Percentiles rank a stretch among this genome's conserved stretches.
phyloP scores from a whole-genome alignment of 2,888 invertebrate genomes.

The Tipula helvola region DNA sequence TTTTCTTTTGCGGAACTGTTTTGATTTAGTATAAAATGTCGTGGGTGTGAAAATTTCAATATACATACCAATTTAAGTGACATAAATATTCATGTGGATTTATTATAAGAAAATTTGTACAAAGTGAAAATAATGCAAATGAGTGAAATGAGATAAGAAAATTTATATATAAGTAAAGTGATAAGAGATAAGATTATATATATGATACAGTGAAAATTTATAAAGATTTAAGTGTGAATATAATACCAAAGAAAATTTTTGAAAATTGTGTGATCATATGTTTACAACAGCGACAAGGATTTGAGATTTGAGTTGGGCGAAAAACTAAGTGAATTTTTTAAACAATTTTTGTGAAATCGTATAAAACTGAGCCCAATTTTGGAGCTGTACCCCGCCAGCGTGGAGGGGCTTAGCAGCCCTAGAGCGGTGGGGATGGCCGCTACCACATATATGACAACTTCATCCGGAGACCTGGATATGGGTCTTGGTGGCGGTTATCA shows the following conservation, averaged over 20 bases:
- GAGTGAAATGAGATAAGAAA: not conserved
- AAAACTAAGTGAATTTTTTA: constrained; percentile 20
- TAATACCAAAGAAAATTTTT: not conserved
- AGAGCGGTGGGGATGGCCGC: constrained; percentile 85
- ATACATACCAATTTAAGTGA: not conserved
- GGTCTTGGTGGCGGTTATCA: constrained; percentile 70
- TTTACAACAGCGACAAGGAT: not conserved
- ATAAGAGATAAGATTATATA: not conserved
- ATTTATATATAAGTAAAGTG: not conserved
- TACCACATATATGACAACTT: constrained; percentile 88
- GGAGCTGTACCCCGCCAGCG: constrained; percentile 41
- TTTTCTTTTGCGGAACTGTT: not conserved
- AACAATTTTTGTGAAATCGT: constrained; percentile 27
- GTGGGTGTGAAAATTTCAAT: not conserved
- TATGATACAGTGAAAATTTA: not conserved
- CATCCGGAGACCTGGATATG: constrained; percentile 65
- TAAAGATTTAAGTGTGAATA: not conserved
- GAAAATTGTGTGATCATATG: not conserved
- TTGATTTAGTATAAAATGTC: not conserved
- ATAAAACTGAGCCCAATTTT: constrained; percentile 39
- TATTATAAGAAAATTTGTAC: not conserved
- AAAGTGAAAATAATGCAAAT: not conserved
- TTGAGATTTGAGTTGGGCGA: not conserved
- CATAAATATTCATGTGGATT: not conserved
- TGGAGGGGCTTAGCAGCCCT: constrained; percentile 42